Conservation (phyloP, 1,140 invertebrate genomes). For the Brachionus plicatilis region DNA sequence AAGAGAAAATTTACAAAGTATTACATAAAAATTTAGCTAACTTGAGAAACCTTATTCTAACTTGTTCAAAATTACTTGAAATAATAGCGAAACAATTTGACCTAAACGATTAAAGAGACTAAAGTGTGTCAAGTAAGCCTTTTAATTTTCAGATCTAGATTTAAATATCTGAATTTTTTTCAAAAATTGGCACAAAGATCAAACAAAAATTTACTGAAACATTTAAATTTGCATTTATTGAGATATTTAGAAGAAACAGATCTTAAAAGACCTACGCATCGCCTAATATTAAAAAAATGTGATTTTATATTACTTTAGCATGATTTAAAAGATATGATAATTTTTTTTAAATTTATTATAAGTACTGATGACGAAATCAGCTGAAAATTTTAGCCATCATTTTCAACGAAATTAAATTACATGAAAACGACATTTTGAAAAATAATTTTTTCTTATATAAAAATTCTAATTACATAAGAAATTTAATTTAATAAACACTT, state of each 20-base stretch:
- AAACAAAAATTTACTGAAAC: not conserved
- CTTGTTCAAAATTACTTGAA: not conserved
- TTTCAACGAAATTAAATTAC: not conserved
- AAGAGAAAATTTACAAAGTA: not conserved
- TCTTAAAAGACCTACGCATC: not conserved
- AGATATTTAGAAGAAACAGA: not conserved
- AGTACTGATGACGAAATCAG: not conserved
- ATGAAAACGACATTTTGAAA: not conserved
- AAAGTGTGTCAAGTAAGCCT: not conserved
- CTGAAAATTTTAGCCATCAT: not conserved
- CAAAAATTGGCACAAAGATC: not conserved
- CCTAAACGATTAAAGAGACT: not conserved
- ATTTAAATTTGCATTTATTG: not conserved
- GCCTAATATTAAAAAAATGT: not conserved
- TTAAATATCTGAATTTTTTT: not conserved
- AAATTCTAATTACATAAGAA: not conserved
- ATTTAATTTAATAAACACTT: not conserved
- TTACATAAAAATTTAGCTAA: not conserved
- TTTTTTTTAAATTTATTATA: not conserved
- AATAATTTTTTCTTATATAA: not conserved
- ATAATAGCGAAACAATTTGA: not conserved
- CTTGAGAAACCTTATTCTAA: not conserved
- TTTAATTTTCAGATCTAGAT: not conserved
- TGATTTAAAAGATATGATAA: not conserved
- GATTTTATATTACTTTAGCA: not conserved